A percentile compares a stretch with the other conserved stretches of the same genome.
Evolutionary conservation across 2,797 vertebrate species (phyloP).

Genomic region (Mycteria americana): DNA sequence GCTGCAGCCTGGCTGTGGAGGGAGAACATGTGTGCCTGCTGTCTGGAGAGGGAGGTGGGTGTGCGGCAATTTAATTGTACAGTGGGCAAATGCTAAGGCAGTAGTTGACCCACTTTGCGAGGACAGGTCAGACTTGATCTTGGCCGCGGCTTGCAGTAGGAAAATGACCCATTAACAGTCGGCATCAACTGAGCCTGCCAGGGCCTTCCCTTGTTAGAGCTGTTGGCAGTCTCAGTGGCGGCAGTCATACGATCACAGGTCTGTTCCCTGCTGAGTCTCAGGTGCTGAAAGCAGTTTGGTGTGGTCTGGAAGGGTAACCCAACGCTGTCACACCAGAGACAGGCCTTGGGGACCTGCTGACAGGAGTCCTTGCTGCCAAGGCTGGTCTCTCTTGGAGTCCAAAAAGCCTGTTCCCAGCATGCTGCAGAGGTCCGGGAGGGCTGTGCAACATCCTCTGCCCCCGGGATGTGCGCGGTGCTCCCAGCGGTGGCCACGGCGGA

Average conservation of each 20-base stretch:
- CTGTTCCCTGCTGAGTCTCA: neutral
- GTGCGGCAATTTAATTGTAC: rapidly evolving
- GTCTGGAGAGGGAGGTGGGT: neutral
- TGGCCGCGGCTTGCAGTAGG: neutral
- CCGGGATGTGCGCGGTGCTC: rapidly evolving
- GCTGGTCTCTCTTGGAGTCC: neutral
- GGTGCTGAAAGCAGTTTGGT: neutral
- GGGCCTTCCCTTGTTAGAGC: neutral
- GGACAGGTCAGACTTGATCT: neutral
- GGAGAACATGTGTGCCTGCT: rapidly evolving
- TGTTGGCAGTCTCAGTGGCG: neutral
- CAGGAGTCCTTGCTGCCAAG: neutral
- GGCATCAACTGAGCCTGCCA: neutral
- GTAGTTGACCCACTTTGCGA: neutral
- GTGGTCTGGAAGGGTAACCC: neutral
- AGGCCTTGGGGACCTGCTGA: neutral
- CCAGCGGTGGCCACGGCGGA: rapidly evolving
- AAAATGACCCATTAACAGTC: neutral
- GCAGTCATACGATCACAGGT: rapidly evolving
- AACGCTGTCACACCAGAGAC: neutral
- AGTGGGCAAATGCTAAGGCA: neutral
- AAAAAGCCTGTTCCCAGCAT: rapidly evolving
- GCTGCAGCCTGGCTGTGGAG: neutral
- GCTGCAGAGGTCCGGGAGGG: rapidly evolving
- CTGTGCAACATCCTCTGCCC: neutral